phyloP scores from a whole-genome alignment of 2,888 invertebrate species.

The Gerosis bhagava region DNA sequence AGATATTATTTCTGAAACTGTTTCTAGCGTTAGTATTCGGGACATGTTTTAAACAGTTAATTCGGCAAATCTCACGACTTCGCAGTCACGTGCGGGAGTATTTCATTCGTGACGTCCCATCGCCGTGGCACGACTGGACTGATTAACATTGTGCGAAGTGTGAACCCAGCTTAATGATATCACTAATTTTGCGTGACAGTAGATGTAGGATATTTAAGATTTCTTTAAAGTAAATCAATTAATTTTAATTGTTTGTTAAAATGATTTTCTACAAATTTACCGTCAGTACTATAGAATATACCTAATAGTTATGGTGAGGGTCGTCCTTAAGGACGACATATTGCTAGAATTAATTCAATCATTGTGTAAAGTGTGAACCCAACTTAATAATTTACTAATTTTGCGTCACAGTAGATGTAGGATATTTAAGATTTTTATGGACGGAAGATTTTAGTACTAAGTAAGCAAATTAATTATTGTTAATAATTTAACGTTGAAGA shows the following conservation, averaged over 20 bases:
- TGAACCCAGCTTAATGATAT: slow-evolving; percentile 35
- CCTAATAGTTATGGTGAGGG: no score
- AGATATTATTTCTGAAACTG: no score
- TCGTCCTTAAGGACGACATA: no score
- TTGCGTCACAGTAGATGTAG: slow-evolving; percentile 17
- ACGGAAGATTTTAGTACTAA: no score
- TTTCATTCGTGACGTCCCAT: slow-evolving; percentile 35
- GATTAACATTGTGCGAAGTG: slow-evolving; percentile 43
- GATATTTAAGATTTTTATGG: no score
- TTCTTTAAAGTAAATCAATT: no score
- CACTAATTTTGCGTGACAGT: slow-evolving; percentile 30
- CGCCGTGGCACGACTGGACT: slow-evolving; percentile 33
- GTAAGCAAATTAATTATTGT: no score
- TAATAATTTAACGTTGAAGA: no score
- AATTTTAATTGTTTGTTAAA: no score
- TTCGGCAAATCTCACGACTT: slow-evolving; percentile 9
- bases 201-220: slow-evolving; percentile 1
- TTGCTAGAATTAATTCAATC: no score
- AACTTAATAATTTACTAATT: slow-evolving; percentile 36
- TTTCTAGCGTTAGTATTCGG: neutral
- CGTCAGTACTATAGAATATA: no score
- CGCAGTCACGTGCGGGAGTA: slow-evolving; percentile 37
- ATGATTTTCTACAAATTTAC: no score
- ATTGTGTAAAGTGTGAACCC: slow-evolving; percentile 33
- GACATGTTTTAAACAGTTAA: slow-evolving; percentile 12